phyloP scores from a whole-genome alignment of 2,888 invertebrate genomes.

The Eupithecia pulchellata region DNA sequence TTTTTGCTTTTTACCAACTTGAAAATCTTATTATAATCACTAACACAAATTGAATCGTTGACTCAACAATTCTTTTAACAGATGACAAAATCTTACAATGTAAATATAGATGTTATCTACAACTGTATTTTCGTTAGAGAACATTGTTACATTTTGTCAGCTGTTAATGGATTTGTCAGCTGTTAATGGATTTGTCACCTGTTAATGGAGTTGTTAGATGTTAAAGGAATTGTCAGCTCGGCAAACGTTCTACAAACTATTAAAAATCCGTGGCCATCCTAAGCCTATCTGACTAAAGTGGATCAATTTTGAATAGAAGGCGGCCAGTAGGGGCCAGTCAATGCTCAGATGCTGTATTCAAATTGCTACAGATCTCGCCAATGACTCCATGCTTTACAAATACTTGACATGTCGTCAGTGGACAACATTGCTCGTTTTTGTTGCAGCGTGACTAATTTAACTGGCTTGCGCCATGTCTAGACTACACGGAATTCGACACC shows the following conservation, averaged over 20 bases:
- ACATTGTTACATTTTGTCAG: neutral
- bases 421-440: constrained; percentile 20
- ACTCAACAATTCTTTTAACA: neutral
- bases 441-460: constrained; percentile 25
- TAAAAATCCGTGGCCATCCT: neutral
- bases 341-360: neutral
- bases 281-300: neutral
- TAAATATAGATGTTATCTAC: too few species aligned
- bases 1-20: too few species aligned
- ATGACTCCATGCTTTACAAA: constrained; percentile 9
- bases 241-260: neutral
- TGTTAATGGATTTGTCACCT: too few species aligned
- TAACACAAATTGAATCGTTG: neutral
- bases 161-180: too few species aligned
- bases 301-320: neutral
- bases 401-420: constrained; percentile 26
- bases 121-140: neutral
- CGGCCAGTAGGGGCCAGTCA: neutral
- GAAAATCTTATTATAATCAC: too few species aligned
- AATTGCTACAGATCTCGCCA: neutral
- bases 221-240: too few species aligned
- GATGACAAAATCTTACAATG: too few species aligned
- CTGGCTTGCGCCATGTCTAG: constrained; percentile 26
- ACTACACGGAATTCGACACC: constrained; percentile 15
- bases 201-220: too few species aligned